Conservation (phyloP, 37 sponge, comb jelly and placozoan genomes). For the Theonella swinhoei region DNA sequence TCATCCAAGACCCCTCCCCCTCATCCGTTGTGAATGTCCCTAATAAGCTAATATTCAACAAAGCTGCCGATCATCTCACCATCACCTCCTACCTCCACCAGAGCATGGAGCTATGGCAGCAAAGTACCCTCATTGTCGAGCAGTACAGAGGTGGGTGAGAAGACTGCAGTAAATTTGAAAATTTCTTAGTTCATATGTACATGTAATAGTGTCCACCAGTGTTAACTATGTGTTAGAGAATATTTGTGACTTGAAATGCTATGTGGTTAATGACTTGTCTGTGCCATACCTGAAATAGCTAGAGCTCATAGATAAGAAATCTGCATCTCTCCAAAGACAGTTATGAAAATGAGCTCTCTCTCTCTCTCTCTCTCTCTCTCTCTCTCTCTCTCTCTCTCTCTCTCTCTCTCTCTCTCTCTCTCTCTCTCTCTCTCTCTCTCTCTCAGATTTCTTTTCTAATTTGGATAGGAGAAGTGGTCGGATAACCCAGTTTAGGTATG, state of each 20-base stretch:
- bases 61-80: conserved; percentile 54
- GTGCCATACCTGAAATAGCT: too few species aligned
- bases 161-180: too few species aligned
- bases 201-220: too few species aligned
- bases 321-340: too few species aligned
- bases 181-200: too few species aligned
- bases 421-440: background rate
- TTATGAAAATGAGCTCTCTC: too few species aligned
- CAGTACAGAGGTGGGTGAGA: conserved; percentile 54
- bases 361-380: background rate
- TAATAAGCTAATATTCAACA: conserved; percentile 33
- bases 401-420: conserved; percentile 16
- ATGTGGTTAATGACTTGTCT: too few species aligned
- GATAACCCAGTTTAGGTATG: conserved; percentile 37
- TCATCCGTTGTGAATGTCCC: conserved; percentile 44
- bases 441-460: conserved; percentile 36
- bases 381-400: conserved; percentile 8
- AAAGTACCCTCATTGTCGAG: conserved; percentile 25
- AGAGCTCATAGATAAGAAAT: too few species aligned
- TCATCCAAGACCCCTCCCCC: conserved; percentile 27
- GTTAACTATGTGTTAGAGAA: too few species aligned
- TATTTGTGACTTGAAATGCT: too few species aligned
- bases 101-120: conserved; percentile 59
- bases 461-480: conserved; percentile 35
- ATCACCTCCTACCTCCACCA: conserved; percentile 43